Conservation (phyloP, 2,113 vertebrate species). For the Emydocephalus ijimae region DNA sequence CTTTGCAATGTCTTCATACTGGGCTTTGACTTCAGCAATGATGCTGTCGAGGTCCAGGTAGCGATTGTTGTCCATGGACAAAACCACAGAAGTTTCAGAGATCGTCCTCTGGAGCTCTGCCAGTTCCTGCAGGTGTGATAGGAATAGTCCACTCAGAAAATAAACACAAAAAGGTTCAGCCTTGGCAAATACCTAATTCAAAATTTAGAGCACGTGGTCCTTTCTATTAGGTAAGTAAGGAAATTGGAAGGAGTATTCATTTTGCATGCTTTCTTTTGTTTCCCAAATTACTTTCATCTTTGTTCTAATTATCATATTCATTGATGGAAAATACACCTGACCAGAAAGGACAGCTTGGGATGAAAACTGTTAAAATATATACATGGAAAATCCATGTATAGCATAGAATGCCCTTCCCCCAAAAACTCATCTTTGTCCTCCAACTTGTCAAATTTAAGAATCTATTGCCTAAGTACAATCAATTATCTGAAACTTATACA, state of each 20-base stretch:
- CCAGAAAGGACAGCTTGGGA: not conserved
- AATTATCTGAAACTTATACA: not conserved
- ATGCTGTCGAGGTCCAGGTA: conserved; percentile 89
- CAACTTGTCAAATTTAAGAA: not conserved
- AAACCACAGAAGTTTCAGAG: conserved; percentile 84
- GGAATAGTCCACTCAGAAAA: not conserved
- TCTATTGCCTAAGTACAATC: not conserved
- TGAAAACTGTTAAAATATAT: not conserved
- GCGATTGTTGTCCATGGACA: conserved; percentile 93
- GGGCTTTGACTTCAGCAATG: conserved; percentile 85
- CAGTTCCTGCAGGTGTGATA: conserved; percentile 74
- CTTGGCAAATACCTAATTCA: not conserved
- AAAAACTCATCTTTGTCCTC: not conserved
- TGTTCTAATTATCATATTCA: not conserved
- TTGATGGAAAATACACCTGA: not conserved
- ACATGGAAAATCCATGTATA: not conserved
- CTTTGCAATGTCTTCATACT: conserved; percentile 91
- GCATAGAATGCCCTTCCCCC: not conserved
- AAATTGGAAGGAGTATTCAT: not conserved
- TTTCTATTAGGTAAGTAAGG: not conserved
- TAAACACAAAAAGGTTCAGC: not conserved
- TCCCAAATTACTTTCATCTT: not conserved
- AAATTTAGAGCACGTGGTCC: too few species aligned
- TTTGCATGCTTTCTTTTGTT: not conserved
- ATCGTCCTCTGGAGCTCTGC: conserved; percentile 86